Percentiles rank a stretch among this genome's conserved stretches.
phyloP scores from a whole-genome alignment of 2,113 vertebrate species.

The Callospermophilus lateralis region DNA sequence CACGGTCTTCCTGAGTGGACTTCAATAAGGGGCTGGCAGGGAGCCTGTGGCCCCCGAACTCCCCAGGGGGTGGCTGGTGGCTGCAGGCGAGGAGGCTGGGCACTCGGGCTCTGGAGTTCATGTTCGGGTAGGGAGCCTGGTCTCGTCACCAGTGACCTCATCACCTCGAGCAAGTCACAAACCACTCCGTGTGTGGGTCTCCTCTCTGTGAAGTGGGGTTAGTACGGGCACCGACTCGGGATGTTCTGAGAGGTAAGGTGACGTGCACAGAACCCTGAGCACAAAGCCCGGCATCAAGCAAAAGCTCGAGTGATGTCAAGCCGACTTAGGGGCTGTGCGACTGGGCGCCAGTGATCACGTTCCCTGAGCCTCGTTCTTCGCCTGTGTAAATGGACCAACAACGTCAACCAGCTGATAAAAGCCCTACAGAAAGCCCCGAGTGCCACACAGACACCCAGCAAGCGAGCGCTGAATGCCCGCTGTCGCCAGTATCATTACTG shows the following conservation, averaged over 20 bases:
- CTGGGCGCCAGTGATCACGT: neutral
- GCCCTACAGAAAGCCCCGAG: neutral
- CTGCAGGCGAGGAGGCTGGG: neutral
- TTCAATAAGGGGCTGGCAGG: neutral
- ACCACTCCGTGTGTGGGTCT: neutral
- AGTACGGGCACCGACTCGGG: neutral
- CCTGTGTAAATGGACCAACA: neutral
- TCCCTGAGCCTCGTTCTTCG: neutral
- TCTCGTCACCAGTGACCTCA: neutral
- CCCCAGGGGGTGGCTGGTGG: neutral
- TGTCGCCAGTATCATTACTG: neutral
- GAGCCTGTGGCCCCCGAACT: no score
- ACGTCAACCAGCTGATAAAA: neutral
- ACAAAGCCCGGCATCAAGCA: neutral
- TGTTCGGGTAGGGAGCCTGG: neutral
- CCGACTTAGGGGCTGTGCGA: neutral
- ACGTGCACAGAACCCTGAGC: neutral
- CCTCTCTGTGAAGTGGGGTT: neutral
- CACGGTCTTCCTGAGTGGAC: neutral
- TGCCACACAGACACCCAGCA: rapidly evolving
- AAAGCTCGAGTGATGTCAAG: neutral
- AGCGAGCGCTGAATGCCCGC: neutral
- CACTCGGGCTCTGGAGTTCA: neutral
- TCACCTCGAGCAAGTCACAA: neutral
- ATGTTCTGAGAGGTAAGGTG: neutral